Evolutionary conservation across 2,797 vertebrate genomes (phyloP).

Genomic region (Sphaeramia orbicularis): DNA sequence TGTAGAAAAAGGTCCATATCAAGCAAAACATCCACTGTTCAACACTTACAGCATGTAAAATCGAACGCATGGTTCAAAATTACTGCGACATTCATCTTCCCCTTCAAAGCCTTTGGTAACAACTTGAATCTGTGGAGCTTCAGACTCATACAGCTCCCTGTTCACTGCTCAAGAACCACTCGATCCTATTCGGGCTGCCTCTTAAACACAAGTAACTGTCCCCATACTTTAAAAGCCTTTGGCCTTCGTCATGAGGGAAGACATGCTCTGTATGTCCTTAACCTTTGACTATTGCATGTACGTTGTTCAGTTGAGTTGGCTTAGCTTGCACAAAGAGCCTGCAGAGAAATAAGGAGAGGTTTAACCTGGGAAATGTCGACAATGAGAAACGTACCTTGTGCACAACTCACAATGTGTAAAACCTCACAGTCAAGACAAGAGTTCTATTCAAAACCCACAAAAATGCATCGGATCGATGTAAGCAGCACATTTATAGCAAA

Average conservation of each 20-base stretch:
- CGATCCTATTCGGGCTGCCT: conserved; percentile 65
- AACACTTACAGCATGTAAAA: conserved; percentile 55
- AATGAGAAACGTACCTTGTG: conserved; percentile 81
- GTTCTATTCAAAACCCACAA: conserved; percentile 77
- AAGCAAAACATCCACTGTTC: conserved; percentile 70
- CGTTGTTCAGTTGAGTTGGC: conserved; percentile 61
- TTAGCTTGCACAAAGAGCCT: conserved; percentile 54
- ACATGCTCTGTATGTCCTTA: conserved; percentile 52
- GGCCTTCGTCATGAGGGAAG: conserved; percentile 52
- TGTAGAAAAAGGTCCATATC: conserved; percentile 76
- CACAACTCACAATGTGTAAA: conserved; percentile 80
- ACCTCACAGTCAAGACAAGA: conserved; percentile 83
- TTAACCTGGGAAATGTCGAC: conserved; percentile 59
- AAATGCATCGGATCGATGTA: conserved; percentile 79
- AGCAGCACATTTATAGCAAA: conserved; percentile 84
- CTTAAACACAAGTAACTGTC: conserved; percentile 26
- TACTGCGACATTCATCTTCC: conserved; percentile 82
- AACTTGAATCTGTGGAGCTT: conserved; percentile 52
- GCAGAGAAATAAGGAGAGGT: conserved; percentile 56
- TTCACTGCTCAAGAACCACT: conserved; percentile 56
- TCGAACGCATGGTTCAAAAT: conserved; percentile 60
- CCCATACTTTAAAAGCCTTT: conserved; percentile 23
- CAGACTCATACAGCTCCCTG: conserved; percentile 28
- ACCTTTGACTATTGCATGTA: conserved; percentile 60
- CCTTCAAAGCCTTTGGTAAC: conserved; percentile 86